A percentile compares a stretch with the other conserved stretches of the same genome.
Evolutionary conservation across 2,888 invertebrate genomes (phyloP).

Genomic region (Drosophila melanocephala): DNA sequence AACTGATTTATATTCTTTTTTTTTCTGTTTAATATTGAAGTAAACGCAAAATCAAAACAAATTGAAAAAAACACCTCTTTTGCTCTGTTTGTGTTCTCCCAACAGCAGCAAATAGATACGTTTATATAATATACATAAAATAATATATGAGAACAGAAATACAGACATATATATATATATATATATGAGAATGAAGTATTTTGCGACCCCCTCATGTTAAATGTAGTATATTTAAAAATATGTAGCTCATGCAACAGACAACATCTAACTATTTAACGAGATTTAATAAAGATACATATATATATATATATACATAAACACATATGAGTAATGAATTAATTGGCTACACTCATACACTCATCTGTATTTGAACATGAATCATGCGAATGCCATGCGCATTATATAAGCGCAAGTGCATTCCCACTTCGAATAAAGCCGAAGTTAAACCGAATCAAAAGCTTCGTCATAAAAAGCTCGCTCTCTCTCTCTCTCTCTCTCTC

Average conservation of each 20-base stretch:
- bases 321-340: conserved; percentile 34
- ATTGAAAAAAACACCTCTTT: conserved; percentile 23
- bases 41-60: conserved; percentile 32
- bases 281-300: conserved; percentile 66
- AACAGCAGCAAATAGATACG: conserved; percentile 23
- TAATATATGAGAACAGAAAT: background rate
- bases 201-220: conserved; percentile 22
- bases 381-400: conserved; percentile 28
- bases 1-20: conserved; percentile 46
- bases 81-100: conserved; percentile 7
- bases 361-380: conserved; percentile 34
- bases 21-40: conserved; percentile 33
- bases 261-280: conserved; percentile 66
- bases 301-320: background rate
- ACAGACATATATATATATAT: conserved; percentile 9
- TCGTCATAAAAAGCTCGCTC: conserved; percentile 20
- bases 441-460: conserved; percentile 41
- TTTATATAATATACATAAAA: background rate
- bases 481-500: background rate
- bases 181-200: conserved; percentile 25
- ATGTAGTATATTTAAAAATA: conserved; percentile 44
- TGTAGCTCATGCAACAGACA: conserved; percentile 35
- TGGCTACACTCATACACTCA: conserved; percentile 17
- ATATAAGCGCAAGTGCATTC: conserved; percentile 24
- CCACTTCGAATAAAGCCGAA: conserved; percentile 30